Conservation (phyloP, 1,140 invertebrate genomes). For the Plectrocnemia conspersa region DNA sequence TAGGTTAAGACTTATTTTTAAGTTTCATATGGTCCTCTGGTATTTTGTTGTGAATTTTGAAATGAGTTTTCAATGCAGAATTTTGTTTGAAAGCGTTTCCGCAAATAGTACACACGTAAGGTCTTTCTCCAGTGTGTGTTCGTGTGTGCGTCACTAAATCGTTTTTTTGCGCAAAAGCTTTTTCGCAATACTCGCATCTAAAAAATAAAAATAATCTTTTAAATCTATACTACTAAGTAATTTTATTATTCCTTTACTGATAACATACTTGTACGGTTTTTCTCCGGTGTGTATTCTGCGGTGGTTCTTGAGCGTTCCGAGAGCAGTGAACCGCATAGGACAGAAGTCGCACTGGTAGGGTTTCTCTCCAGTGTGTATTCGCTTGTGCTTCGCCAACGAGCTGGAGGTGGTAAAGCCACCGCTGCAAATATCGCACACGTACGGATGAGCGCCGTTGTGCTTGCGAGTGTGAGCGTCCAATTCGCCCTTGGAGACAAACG, state of each 20-base stretch:
- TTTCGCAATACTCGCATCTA: slow-evolving; percentile 48
- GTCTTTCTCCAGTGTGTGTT: slow-evolving; percentile 76
- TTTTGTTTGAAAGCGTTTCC: slow-evolving; percentile 67
- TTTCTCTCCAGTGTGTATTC: slow-evolving; percentile 67
- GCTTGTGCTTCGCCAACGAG: slow-evolving; percentile 47
- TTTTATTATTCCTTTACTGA: too few species aligned
- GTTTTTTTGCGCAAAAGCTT: slow-evolving; percentile 43
- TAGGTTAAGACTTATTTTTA: too few species aligned
- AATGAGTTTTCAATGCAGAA: slow-evolving; percentile 59
- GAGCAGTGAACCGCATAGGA: slow-evolving; percentile 63
- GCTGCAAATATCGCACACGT: slow-evolving; percentile 61
- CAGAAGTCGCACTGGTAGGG: slow-evolving; percentile 80
- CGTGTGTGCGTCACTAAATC: slow-evolving; percentile 61
- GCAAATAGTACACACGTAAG: slow-evolving; percentile 78
- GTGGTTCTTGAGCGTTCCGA: slow-evolving; percentile 53
- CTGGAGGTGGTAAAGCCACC: slow-evolving; percentile 66
- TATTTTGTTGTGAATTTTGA: too few species aligned
- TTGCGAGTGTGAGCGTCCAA: slow-evolving; percentile 49
- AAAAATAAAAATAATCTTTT: slow-evolving; percentile 51
- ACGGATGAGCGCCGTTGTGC: slow-evolving; percentile 55
- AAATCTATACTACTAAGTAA: slow-evolving; percentile 40
- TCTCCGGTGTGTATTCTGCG: slow-evolving; percentile 60
- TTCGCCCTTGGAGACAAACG: slow-evolving; percentile 41
- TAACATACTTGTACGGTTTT: slow-evolving; percentile 58
- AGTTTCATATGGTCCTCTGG: too few species aligned